Conservation (phyloP, 1,140 invertebrate species). For the Lepidurus couesii region DNA sequence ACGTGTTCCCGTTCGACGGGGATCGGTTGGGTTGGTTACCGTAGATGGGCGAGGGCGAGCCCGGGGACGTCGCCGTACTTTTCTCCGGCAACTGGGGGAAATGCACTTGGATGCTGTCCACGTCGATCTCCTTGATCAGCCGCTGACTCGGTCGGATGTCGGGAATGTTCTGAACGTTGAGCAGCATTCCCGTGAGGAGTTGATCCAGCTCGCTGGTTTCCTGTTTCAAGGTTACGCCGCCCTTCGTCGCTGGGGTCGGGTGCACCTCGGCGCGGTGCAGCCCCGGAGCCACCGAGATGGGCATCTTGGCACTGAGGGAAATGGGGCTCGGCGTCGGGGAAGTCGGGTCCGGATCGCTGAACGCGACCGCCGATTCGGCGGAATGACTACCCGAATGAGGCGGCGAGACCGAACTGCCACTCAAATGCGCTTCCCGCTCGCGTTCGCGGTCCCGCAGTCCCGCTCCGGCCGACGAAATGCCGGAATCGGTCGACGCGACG, state of each 20-base stretch:
- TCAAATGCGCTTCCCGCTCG: conserved; percentile 33
- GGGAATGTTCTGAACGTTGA: conserved; percentile 70
- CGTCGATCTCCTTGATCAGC: conserved; percentile 36
- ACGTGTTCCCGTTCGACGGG: background rate
- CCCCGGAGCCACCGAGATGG: conserved; percentile 23
- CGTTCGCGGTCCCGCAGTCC: conserved; percentile 33
- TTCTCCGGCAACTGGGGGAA: conserved; percentile 35
- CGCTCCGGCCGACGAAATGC: conserved; percentile 60
- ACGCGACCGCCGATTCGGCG: conserved; percentile 32
- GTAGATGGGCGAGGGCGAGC: background rate
- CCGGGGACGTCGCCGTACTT: background rate
- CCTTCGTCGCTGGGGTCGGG: conserved; percentile 35
- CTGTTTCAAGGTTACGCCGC: conserved; percentile 33
- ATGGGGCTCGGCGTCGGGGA: background rate
- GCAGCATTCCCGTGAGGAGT: conserved; percentile 71
- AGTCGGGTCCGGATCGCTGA: conserved; percentile 31
- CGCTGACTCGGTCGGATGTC: conserved; percentile 48
- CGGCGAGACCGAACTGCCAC: conserved; percentile 35
- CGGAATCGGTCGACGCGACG: conserved; percentile 76
- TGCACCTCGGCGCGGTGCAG: conserved; percentile 32
- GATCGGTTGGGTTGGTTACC: background rate
- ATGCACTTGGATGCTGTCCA: conserved; percentile 38
- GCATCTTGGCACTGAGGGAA: conserved; percentile 24
- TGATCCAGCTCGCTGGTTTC: conserved; percentile 58
- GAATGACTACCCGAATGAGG: conserved; percentile 34